A percentile compares a stretch with the other conserved stretches of the same genome.
Conservation (phyloP, 2,888 invertebrate species). For the Conistra vaccinii region DNA sequence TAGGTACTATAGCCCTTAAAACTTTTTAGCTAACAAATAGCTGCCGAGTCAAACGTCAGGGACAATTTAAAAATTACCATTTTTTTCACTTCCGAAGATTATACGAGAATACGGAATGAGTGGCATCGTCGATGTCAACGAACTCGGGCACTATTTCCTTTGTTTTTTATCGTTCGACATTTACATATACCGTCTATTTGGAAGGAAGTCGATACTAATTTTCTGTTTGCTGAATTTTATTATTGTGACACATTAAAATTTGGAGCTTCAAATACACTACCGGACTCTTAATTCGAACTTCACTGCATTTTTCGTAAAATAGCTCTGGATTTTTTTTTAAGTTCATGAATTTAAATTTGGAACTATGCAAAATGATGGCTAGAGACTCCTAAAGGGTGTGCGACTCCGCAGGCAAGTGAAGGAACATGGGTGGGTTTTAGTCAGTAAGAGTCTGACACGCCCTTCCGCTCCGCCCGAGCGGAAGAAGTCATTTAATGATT, state of each 20-base stretch:
- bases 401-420: no score
- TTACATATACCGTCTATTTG: conserved; percentile 46
- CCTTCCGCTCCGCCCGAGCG: no score
- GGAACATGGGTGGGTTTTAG: no score
- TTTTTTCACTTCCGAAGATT: conserved; percentile 62
- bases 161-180: conserved; percentile 50
- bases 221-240: conserved; percentile 16
- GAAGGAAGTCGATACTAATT: conserved; percentile 11
- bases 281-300: not conserved
- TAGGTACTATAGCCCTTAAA: conserved; percentile 27
- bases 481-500: no score
- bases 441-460: no score
- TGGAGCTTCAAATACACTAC: not conserved
- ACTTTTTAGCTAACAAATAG: conserved; percentile 41
- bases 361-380: not conserved
- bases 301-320: not conserved
- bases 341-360: conserved; percentile 1
- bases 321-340: not conserved
- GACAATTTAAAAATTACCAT: conserved; percentile 48
- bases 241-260: not conserved
- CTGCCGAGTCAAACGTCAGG: conserved; percentile 44
- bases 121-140: conserved; percentile 49
- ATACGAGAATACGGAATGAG: conserved; percentile 60
- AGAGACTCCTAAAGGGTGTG: no score
- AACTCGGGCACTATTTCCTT: conserved; percentile 59